These are phyloP conservation scores for Trachurus trachurus DNA, from an alignment of 2,797 vertebrate genomes.

Conservation along the genomic window DNA sequence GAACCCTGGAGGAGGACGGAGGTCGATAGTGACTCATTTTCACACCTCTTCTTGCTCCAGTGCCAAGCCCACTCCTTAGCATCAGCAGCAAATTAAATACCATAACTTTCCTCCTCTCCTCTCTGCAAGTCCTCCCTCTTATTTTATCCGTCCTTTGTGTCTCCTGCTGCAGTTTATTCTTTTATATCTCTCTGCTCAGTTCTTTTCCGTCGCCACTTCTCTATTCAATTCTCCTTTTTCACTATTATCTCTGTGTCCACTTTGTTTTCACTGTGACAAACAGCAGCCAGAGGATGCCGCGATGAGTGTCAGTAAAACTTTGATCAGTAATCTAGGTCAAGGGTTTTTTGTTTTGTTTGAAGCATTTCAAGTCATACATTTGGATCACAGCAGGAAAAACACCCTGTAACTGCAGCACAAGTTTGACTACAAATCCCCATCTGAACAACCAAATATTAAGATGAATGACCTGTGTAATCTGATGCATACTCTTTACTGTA, in stretches of 20 bases:
- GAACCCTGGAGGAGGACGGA: conserved; percentile 57
- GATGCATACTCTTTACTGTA: neutral
- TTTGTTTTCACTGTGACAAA: neutral
- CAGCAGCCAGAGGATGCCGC: neutral
- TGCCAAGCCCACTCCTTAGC: conserved; percentile 49
- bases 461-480: conserved; percentile 23
- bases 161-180: conserved; percentile 1
- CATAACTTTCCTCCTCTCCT: conserved; percentile 30
- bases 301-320: neutral
- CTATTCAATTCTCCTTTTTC: neutral
- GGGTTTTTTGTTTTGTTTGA: neutral
- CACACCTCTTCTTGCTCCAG: conserved; percentile 48
- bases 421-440: neutral
- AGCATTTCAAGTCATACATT: neutral
- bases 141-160: neutral
- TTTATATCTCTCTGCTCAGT: neutral
- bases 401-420: neutral
- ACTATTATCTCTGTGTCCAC: neutral
- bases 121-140: neutral
- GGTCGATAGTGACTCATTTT: conserved; percentile 60
- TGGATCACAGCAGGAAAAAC: neutral
- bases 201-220: neutral
- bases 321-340: neutral
- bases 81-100: conserved; percentile 43
- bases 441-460: neutral